Conservation (phyloP, 1,140 invertebrate genomes). For the Drosophila aff. region DNA sequence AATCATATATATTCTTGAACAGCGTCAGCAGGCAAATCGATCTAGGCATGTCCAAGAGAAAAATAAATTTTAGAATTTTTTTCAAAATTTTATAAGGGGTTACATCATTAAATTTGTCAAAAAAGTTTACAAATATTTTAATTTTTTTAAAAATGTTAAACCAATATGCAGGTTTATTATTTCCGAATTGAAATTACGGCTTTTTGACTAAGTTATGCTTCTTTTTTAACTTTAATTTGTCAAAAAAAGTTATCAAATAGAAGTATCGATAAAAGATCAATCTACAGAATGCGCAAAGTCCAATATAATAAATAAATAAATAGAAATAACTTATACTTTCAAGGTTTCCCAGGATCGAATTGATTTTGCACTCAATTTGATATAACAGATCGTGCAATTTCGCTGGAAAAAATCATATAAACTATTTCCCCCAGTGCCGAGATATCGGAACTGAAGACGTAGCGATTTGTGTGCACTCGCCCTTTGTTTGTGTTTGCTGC, state of each 20-base stretch:
- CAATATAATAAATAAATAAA: not conserved
- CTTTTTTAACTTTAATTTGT: not conserved
- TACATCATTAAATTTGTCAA: no score
- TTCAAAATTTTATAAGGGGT: no score
- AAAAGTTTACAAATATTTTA: no score
- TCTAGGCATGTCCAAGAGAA: not conserved
- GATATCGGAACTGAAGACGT: slow-evolving; percentile 39
- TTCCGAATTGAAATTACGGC: no score
- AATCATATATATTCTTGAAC: not conserved
- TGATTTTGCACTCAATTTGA: not conserved
- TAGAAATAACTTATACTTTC: not conserved
- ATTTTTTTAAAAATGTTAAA: no score
- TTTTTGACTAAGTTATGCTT: no score
- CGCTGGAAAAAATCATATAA: not conserved
- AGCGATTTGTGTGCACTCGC: slow-evolving; percentile 38
- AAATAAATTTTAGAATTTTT: no score
- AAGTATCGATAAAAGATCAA: not conserved
- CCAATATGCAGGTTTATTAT: no score
- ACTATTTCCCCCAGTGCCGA: slow-evolving; percentile 19
- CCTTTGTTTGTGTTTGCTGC: slow-evolving; percentile 52
- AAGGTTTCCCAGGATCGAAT: not conserved
- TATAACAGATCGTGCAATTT: not conserved
- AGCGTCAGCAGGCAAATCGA: not conserved
- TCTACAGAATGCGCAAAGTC: not conserved
- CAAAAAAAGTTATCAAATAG: not conserved